Base-by-base conservation (phyloP, 1,140 invertebrate species). In the Drosophila nebulosa region DNA sequence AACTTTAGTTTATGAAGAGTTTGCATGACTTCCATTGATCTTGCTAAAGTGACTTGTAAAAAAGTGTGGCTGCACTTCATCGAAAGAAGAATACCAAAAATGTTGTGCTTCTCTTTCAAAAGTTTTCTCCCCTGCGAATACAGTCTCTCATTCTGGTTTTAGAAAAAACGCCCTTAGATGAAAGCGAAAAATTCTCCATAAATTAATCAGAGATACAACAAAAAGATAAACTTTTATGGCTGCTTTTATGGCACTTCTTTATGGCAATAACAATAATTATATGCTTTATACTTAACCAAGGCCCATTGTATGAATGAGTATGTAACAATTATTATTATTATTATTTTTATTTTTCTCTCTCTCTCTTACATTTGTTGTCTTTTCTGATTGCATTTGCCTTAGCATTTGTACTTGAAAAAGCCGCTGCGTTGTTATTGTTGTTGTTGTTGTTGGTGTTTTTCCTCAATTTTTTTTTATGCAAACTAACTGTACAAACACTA, bases 401-500 rank as follows among this genome's bases (percentile, higher is more conserved):
- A 27, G 74, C 78, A 86, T 74, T 85, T 10, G 81, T 80, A 85
- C 81, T 85, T 78, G 81, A 86, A 63, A 79, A 80, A 57, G 64
- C 36, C 50, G 57, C 52, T 57, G 71, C 64, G 61, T 24, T 53
- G 10, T 36, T 57, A n/a, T 30, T 24, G 32, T 51, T 55, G 46
- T 36, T 36, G 21, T 12, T 30, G 10, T 18, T 55, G 24, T 24
- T 12, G 22, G 21, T 52, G 18, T 52, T 35, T 52, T 21, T 26
- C 35, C 30, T 32, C 22, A 18, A 36, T 36, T 14, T 42, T 74
- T 74, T 72, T 69, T 72, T 69, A 81, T 86, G 83, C 81, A 86
- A 85, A 78, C 78, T 85, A 85, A 85, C 80, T 86, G 80, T 86
- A 66, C 83, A 86, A 86, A 86, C 78, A 86, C 83, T 83, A 60